A percentile compares a stretch with the other conserved stretches of the same genome.
Conservation (phyloP, 1,140 invertebrate genomes). For the Globodera rostochiensis region DNA sequence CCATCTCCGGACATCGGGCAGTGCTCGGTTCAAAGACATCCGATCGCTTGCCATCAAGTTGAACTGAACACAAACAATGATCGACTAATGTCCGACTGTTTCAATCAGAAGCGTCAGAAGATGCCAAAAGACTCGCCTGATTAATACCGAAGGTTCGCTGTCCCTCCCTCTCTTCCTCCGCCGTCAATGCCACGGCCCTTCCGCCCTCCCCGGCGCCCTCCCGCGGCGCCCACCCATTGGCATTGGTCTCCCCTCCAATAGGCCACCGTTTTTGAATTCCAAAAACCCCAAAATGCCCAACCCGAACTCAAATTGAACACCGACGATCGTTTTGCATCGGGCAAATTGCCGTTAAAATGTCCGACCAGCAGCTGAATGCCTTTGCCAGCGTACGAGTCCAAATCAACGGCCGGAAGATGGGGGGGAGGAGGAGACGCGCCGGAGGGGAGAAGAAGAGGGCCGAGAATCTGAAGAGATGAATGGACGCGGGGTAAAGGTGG, state of each 20-base stretch:
- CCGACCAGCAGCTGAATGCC: slow-evolving; percentile 62
- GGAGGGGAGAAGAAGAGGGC: neutral
- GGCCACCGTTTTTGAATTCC: slow-evolving; percentile 6
- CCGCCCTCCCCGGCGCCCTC: slow-evolving; percentile 54
- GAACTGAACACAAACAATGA: slow-evolving; percentile 75
- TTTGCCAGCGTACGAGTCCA: slow-evolving; percentile 37
- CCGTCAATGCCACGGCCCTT: slow-evolving; percentile 44
- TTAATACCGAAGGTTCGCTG: slow-evolving; percentile 63
- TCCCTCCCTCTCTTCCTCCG: slow-evolving; percentile 55
- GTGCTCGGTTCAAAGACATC: slow-evolving; percentile 91
- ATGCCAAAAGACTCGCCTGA: slow-evolving; percentile 79
- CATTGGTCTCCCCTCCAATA: slow-evolving; percentile 61
- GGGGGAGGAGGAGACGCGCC: neutral
- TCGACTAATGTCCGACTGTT: neutral
- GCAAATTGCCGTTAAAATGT: slow-evolving; percentile 64
- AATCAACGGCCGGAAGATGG: slow-evolving; percentile 13
- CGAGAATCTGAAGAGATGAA: neutral
- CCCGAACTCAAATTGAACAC: slow-evolving; percentile 52
- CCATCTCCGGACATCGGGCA: slow-evolving; percentile 82
- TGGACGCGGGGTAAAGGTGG: too few species aligned
- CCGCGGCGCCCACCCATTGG: slow-evolving; percentile 59
- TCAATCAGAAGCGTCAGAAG: too few species aligned
- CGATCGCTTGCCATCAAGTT: slow-evolving; percentile 95
- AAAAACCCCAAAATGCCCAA: slow-evolving; percentile 14
- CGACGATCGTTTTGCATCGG: slow-evolving; percentile 46